Evolutionary conservation across 2,888 invertebrate species (phyloP), one percentile per base, ranked within the genome.

Genomic region (Nephrotoma flavescens): DNA sequence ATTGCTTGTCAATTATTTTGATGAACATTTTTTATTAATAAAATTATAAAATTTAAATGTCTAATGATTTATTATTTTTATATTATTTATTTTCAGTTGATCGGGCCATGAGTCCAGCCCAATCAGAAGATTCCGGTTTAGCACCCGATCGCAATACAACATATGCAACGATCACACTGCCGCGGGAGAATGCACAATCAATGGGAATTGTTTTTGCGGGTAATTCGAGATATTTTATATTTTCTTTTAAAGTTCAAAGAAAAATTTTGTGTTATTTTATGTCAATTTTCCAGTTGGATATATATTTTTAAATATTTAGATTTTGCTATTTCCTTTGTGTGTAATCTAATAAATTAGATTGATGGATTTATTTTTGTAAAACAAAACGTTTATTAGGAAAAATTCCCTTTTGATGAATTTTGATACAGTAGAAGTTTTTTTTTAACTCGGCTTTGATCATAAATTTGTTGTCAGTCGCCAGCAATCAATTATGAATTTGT

Each of bases 41-140:
- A 84, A 84, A 12, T 84, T 41, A 42, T 3, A 31, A 31, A 31
- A 31, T 31, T 31, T 1, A 31, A 31, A 31, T 31, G 31, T 3
- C 31, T 2, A 31, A 31, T 31, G 2, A 31, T 31, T 31, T 31
- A 31, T 31, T 52, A 52, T 52, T 5, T 15, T 31, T 31, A 3
- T 57, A 15, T 52, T 31, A n/a, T 57, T 84, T 87, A 86, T 86
- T 90, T 90, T 86, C 89, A 91, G 92, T 91, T 88, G 91, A 91
- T 88, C 91, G 92, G 86, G 92, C 92, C 87, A 91, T 92, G 91
- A 91, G 91, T 89, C 92, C 92, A 47, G 92, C 92, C 87, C 92
- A 92, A 87, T 92, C 92, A 3, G 92, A 92, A 88, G 92, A 92
- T 88, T 91, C 91, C 47, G 92, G 92, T 31, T 87, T 92, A 88